Evolutionary conservation across 2,797 vertebrate genomes (phyloP).

Genomic region (Merluccius polli): DNA sequence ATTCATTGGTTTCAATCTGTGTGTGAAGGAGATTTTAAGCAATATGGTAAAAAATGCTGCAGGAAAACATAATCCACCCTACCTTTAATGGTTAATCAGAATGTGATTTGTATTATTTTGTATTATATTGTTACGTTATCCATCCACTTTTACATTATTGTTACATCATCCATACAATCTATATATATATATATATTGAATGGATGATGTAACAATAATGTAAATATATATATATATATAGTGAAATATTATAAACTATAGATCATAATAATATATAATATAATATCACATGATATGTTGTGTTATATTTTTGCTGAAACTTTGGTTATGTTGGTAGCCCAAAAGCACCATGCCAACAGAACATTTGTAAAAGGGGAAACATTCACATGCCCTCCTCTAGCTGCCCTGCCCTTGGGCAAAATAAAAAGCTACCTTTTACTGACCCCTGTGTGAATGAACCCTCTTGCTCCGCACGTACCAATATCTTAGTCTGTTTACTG

Average conservation of each 20-base stretch:
- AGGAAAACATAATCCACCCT: too few species aligned
- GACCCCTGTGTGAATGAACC: neutral
- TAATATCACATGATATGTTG: neutral
- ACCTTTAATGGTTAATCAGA: too few species aligned
- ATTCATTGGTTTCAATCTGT: neutral
- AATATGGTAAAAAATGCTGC: too few species aligned
- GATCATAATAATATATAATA: too few species aligned
- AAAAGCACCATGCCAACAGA: neutral
- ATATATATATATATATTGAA: too few species aligned
- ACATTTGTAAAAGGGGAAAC: neutral
- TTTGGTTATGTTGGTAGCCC: neutral
- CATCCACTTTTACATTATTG: neutral
- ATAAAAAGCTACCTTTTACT: neutral
- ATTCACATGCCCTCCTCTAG: slow-evolving; percentile 4
- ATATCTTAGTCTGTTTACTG: neutral
- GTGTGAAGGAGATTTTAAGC: too few species aligned
- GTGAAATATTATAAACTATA: too few species aligned
- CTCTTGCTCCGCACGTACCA: neutral
- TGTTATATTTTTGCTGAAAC: neutral
- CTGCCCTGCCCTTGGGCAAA: slow-evolving; percentile 27
- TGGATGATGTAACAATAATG: too few species aligned
- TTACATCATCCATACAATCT: too few species aligned
- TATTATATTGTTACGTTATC: neutral
- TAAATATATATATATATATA: too few species aligned
- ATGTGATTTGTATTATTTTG: neutral